Evolutionary conservation across 2,888 invertebrate species (phyloP), one percentile per base, ranked within the genome.

Genomic region (Drosophila setosimentum): DNA sequence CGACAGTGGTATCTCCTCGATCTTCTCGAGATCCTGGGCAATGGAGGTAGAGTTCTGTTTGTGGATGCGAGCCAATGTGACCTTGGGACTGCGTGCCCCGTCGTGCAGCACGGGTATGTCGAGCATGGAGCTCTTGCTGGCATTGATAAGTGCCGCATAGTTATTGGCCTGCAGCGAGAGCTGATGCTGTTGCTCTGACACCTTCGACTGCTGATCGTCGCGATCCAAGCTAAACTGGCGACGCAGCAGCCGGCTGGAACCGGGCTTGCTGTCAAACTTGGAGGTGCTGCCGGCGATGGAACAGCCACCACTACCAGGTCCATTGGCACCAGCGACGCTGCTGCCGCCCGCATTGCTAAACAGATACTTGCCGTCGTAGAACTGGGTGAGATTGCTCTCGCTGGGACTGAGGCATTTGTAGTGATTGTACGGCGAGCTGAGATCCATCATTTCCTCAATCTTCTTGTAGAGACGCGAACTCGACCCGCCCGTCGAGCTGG

Each of bases 381-480:
- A 92, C 68, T 93, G 92, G 11, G 93, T 91, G 6, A 93, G 80
- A 71, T 94, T 94, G 77, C 94, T 94, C 82, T 95, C 95, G 76
- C 95, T 95, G 10, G 95, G 95, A 85, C 95, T 95, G 29, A 95
- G 93, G 90, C 95, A 96, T 91, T 96, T 95, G 93, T 96, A 96
- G 80, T 96, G 96, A 89, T 96, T 95, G 92, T 96, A 97, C 3
- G 96, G 96, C 0, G 95, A 95, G 91, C 96, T 96, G 54, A 96
- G 94, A 87, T 96, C 96, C 82, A 93, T 93, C 91, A 93, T 93
- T 75, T 93, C 93, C 77, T 93, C 93, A 57, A 93, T 92, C 76
- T 92, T 92, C 79, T 93, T 93, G 63, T 93, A 93, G 0, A 93
- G 76, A 1, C 93, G 85, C 0, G 92, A 92, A 1, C 93, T 93